Evolutionary conservation across 1,140 invertebrate genomes (phyloP), one percentile per base, ranked within the genome.

Genomic region (Drosophila leontia): DNA sequence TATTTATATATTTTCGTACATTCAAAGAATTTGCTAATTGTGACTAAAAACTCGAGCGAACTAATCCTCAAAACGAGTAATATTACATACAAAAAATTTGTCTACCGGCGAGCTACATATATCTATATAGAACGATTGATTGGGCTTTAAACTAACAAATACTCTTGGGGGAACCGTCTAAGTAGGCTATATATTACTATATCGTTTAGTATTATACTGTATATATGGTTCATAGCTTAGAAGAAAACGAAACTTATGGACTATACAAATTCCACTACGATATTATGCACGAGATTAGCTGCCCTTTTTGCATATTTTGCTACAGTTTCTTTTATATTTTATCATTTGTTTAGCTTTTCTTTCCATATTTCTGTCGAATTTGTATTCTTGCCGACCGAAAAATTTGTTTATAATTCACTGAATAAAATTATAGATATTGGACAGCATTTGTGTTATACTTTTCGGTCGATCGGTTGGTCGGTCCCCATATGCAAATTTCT

Each of bases 11-110:
- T 64, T 35, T 26, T 51, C 26, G 60, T 80, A 75, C 48, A 57
- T 59, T 76, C 50, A 68, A 58, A 75, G 35, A 90, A 90, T 90
- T 90, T 85, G 85, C 85, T 90, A 90, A 90, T 90, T 90, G 85
- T 90, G 85, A 90, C 85, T 90, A 90, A 87, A 74, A 82, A 79
- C 37, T 71, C 55, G 55, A 59, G 55, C 62, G 53, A 64, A 57
- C 35, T 29, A 41, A 58, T 55, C 62, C 55, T 56, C 57, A 47
- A 72, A 42, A 45, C 59, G 61, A 75, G 41, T 57, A 58, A 57
- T 42, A 59, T 72, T 72, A 51, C 26, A 44, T 44, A 64, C 47
- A 37, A 41, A 57, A 72, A 72, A 72, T 72, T 69, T 72, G 23
- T 72, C 67, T 72, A 72, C 42, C 41, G 32, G 19, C 44, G 35